Percentiles rank a stretch among this genome's conserved stretches.
phyloP scores from a whole-genome alignment of 2,113 vertebrate genomes.

The Melanocharis versteri region DNA sequence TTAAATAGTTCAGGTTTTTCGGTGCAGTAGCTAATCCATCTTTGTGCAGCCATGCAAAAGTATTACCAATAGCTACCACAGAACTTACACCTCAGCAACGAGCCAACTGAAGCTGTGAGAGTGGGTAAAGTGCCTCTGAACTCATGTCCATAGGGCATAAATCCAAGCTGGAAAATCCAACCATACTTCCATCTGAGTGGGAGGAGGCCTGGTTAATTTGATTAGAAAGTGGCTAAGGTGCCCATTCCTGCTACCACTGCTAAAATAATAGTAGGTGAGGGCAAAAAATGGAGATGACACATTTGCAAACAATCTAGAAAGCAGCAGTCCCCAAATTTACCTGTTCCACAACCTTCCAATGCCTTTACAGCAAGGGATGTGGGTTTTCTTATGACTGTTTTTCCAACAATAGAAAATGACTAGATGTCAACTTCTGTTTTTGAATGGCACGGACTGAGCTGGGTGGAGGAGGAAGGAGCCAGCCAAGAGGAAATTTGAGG shows the following conservation, averaged over 20 bases:
- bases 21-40: background rate
- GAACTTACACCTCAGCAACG: background rate
- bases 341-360: background rate
- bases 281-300: background rate
- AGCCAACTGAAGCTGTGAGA: background rate
- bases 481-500: constrained; percentile 67
- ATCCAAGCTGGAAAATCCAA: constrained; percentile 19
- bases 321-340: background rate
- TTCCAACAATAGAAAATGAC: constrained; percentile 40
- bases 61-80: background rate
- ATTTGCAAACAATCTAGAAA: background rate
- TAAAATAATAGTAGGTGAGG: background rate
- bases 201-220: background rate
- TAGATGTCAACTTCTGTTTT: constrained; percentile 46
- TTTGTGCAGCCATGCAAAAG: background rate
- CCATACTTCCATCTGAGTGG: background rate
- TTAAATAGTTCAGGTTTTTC: background rate
- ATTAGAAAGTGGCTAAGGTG: background rate
- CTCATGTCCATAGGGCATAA: constrained; percentile 17
- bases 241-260: background rate
- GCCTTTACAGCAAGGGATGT: constrained; percentile 7
- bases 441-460: accelerated
- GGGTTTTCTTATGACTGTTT: constrained; percentile 22
- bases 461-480: constrained; percentile 45
- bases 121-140: background rate